Evolutionary conservation across 1,140 invertebrate genomes (phyloP).

Genomic region (Pomacea maculata): DNA sequence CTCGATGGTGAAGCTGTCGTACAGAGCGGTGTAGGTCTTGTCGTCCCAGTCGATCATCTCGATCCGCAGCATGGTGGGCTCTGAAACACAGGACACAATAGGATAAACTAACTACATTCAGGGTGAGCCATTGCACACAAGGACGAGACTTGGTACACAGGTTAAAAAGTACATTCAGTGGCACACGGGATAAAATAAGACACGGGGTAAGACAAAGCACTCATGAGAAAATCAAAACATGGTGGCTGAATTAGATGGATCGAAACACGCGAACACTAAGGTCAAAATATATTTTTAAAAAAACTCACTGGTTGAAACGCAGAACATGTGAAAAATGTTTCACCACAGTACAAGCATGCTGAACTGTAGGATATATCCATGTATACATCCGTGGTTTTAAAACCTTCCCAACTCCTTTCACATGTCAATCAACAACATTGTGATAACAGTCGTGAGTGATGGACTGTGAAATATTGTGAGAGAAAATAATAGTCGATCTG

Average conservation of each 20-base stretch:
- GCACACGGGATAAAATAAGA: no score
- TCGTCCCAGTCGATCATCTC: constrained; percentile 74
- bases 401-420: not conserved
- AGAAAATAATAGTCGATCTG: no score
- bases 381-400: not conserved
- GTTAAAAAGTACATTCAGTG: no score
- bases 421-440: not conserved
- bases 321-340: not conserved
- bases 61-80: constrained; percentile 70
- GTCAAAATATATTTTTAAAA: not conserved
- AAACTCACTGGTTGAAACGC: not conserved
- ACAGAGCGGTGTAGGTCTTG: constrained; percentile 70
- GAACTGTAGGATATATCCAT: not conserved
- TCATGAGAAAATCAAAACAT: no score
- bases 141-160: no score
- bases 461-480: not conserved
- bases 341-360: no score
- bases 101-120: no score
- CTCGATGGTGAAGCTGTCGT: constrained; percentile 76
- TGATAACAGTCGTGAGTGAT: not conserved
- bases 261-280: no score
- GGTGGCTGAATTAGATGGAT: no score
- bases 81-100: constrained; percentile 36
- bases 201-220: no score
- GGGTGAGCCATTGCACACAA: no score